Base-by-base conservation (phyloP, 2,888 invertebrate species). In the Sisyra nigra region DNA sequence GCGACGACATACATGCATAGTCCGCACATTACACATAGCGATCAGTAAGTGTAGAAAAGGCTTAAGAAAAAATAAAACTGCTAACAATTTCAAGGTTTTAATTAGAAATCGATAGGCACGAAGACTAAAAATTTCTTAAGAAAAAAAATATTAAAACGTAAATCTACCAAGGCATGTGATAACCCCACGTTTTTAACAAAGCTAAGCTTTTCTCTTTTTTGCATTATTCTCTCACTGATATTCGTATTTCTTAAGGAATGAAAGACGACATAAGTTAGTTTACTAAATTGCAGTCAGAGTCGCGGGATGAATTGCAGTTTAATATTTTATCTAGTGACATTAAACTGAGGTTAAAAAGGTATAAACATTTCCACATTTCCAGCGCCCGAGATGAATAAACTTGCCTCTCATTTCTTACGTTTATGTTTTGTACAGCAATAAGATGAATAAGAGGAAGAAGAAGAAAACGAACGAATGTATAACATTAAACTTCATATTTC, bases 321-420 rank as follows among this genome's bases (percentile, higher is more conserved):
- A 53, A 52, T 57, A 57, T 57, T 58, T 58, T 55, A 57, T 58
- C 56, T 54, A 49, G 51, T 46, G 51, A 57, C 57, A 58, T 58
- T 59, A 58, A 57, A 55, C 48, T 53, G 47, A 54, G 54, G 53
- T 57, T 57, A 57, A 57, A 56, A 58, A 57, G 57, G 57, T 55
- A 54, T 58, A 57, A 59, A 58, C 57, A 58, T 57, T 57, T 56
- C 56, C 57, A 58, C 57, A 58, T 57, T 57, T 56, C 56, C 57
- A 41, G 31, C 41, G 31, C 41, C 41, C 30, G 15, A 41, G 31
- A 19, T 18, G 18, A 17, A 38, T 38, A 38, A 38, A 19, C 38
- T 38, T 38, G 13, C n/a, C 15, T 34, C 15, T 14, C 34, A 24
- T 34, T 34, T 34, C 15, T 34, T 15, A 14, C 34, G 11, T 34